phyloP scores from a whole-genome alignment of 1,140 invertebrate species.

The Spodoptera frugiperda region DNA sequence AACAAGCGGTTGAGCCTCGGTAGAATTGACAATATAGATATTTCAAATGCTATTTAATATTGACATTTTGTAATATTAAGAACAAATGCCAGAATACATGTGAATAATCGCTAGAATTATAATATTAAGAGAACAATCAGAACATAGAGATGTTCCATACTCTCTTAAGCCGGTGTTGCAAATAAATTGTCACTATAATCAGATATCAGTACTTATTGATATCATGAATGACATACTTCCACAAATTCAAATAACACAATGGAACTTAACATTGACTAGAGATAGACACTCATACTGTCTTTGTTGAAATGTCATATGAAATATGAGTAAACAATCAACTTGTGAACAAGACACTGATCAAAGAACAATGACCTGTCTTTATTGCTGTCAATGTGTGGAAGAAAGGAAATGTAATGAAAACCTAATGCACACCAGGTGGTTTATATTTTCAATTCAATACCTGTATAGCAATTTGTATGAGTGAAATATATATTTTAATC shows the following conservation, averaged over 20 bases:
- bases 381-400: constrained; percentile 11
- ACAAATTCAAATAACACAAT: neutral
- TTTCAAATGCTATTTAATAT: constrained; percentile 66
- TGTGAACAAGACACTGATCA: no score
- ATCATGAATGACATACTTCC: neutral
- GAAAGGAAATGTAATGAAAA: neutral
- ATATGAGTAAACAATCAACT: no score
- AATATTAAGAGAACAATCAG: constrained; percentile 33
- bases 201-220: neutral
- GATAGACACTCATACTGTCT: no score
- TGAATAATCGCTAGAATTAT: constrained; percentile 64
- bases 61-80: constrained; percentile 65
- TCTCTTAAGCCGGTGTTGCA: neutral
- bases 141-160: constrained; percentile 10
- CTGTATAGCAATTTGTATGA: constrained; percentile 33
- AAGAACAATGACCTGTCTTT: neutral
- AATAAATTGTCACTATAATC: constrained; percentile 8
- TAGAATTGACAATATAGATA: constrained; percentile 76
- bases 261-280: no score
- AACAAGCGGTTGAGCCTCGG: constrained; percentile 59
- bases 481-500: constrained; percentile 43
- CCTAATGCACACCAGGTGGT: neutral
- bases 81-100: constrained; percentile 59
- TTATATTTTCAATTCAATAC: constrained; percentile 8
- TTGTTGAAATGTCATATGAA: no score